These are phyloP conservation scores for Danaus chrysippus DNA, from an alignment of 2,888 invertebrate genomes.

Conservation along the genomic window DNA sequence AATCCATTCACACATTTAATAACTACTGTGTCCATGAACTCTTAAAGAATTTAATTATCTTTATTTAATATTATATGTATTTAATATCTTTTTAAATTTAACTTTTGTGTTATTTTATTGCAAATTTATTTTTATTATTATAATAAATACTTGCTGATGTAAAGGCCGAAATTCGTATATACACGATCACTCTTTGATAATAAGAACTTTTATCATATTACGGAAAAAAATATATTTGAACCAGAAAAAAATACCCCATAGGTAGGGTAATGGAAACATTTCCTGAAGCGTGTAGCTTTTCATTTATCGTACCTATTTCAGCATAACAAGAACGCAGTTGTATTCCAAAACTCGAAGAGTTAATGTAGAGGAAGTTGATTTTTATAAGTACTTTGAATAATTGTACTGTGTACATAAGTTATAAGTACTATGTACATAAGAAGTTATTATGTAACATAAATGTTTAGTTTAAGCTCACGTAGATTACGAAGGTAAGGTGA, in stretches of 20 bases:
- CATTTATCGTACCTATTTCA: constrained; percentile 47
- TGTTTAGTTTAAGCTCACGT: constrained; percentile 66
- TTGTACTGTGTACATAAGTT: neutral
- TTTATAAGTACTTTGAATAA: constrained; percentile 5
- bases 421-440: neutral
- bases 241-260: constrained; percentile 10
- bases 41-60: no score
- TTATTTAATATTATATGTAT: no score
- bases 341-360: constrained; percentile 39
- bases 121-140: no score
- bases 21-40: no score
- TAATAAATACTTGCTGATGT: no score
- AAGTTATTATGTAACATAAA: constrained; percentile 45
- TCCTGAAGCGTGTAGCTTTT: constrained; percentile 47
- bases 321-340: constrained; percentile 53
- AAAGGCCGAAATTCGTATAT: no score
- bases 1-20: no score
- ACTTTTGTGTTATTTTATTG: no score
- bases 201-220: neutral
- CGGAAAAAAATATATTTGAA: constrained; percentile 3
- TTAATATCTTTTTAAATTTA: no score
- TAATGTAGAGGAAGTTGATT: constrained; percentile 19
- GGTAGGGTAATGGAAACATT: constrained; percentile 48
- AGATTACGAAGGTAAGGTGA: constrained; percentile 59
- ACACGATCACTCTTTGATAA: no score